Conservation (phyloP, 2,888 invertebrate species). For the Toxonevra muliebris region DNA sequence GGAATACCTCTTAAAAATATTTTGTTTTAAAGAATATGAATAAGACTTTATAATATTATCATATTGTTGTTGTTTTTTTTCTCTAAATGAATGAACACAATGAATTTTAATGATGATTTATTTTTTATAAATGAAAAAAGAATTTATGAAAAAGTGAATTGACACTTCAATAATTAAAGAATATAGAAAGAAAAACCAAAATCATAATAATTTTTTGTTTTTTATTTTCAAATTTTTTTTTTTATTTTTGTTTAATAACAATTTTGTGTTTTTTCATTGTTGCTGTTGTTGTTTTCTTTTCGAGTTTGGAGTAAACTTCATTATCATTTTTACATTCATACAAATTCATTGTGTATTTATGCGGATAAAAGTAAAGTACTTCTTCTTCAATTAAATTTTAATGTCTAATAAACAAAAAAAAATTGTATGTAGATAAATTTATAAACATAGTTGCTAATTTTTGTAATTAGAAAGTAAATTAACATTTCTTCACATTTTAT, state of each 20-base stretch:
- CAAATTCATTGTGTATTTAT: slow-evolving; percentile 56
- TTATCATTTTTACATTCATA: slow-evolving; percentile 47
- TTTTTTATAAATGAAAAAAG: slow-evolving; percentile 3
- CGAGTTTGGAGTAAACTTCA: slow-evolving; percentile 16
- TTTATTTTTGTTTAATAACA: slow-evolving; percentile 36
- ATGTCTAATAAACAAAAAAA: slow-evolving; percentile 35
- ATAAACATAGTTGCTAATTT: too few relatives aligned
- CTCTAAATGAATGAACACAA: slow-evolving; percentile 48
- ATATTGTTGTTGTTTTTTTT: neutral
- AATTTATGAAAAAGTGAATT: slow-evolving; percentile 6
- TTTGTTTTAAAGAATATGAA: too few relatives aligned
- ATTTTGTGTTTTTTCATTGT: slow-evolving; percentile 32
- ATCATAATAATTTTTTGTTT: slow-evolving; percentile 38
- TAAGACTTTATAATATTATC: slow-evolving; percentile 33
- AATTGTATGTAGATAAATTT: too few relatives aligned
- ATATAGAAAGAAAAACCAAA: slow-evolving; percentile 42
- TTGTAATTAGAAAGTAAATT: slow-evolving; percentile 36
- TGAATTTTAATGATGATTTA: slow-evolving; percentile 48
- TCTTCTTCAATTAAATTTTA: too few relatives aligned
- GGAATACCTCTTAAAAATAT: too few relatives aligned
- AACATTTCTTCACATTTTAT: slow-evolving; percentile 25
- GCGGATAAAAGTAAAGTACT: neutral
- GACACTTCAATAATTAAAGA: slow-evolving; percentile 15
- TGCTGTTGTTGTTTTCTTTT: slow-evolving; percentile 25
- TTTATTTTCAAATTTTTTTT: slow-evolving; percentile 35